These are phyloP conservation scores for Tenthredo distinguenda DNA, from an alignment of 2,888 invertebrate genomes.

Conservation along the genomic window DNA sequence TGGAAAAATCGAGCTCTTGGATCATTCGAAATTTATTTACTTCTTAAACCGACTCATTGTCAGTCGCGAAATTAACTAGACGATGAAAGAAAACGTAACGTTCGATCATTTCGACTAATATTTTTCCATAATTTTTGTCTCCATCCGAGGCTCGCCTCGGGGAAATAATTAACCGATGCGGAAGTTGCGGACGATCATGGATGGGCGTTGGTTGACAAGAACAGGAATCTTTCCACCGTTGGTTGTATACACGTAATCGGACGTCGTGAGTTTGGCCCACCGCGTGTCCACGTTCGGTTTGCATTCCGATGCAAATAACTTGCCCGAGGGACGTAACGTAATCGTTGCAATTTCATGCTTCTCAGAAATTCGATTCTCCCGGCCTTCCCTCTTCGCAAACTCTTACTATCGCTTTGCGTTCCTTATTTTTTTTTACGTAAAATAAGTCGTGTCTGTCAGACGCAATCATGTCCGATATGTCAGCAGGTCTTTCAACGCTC, in stretches of 20 bases:
- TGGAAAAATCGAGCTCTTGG: background rate
- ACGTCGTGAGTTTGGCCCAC: constrained; percentile 69
- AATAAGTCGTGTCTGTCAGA: constrained; percentile 36
- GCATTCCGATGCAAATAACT: constrained; percentile 77
- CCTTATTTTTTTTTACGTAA: background rate
- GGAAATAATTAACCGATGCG: constrained; percentile 19
- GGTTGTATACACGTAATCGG: background rate
- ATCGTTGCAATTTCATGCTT: constrained; percentile 76
- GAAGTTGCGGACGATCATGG: constrained; percentile 23
- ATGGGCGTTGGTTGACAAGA: constrained; percentile 27
- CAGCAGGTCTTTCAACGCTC: constrained; percentile 27
- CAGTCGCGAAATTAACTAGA: too few relatives aligned
- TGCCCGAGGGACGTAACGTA: constrained; percentile 71
- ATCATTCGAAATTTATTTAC: background rate
- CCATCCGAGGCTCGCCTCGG: background rate
- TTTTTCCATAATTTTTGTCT: background rate
- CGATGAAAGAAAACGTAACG: too few relatives aligned
- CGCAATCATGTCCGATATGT: constrained; percentile 25
- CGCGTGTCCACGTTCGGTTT: constrained; percentile 61
- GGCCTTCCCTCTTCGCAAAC: background rate
- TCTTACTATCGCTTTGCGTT: background rate
- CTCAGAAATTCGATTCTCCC: constrained; percentile 67
- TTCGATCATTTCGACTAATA: background rate
- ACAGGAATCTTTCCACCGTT: constrained; percentile 16
- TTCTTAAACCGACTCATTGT: background rate